Evolutionary conservation across 2,797 vertebrate species (phyloP).

Genomic region (Prunella strophiata): DNA sequence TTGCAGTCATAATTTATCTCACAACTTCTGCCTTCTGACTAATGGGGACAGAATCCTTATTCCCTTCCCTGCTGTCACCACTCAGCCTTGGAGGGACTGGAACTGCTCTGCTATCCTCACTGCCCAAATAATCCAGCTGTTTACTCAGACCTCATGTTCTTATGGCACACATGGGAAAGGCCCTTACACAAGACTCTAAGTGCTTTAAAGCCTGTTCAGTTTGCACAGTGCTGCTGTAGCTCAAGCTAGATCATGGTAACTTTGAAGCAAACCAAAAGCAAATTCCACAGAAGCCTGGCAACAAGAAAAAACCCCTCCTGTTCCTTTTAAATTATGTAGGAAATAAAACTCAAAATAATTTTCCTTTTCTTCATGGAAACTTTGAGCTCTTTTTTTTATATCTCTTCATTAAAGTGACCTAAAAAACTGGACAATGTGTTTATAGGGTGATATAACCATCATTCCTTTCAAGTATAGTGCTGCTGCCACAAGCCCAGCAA

Average conservation of each 20-base stretch:
- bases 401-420: background rate
- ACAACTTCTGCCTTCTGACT: slow-evolving; percentile 7
- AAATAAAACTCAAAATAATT: background rate
- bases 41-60: background rate
- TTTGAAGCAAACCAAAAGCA: background rate
- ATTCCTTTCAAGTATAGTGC: background rate
- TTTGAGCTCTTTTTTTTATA: background rate
- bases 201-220: background rate
- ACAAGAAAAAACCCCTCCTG: rapidly evolving
- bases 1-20: slow-evolving; percentile 23
- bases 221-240: background rate
- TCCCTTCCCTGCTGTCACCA: slow-evolving; percentile 6
- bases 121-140: background rate
- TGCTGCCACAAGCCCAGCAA: background rate
- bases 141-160: background rate
- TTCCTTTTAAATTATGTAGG: background rate
- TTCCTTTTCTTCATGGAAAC: background rate
- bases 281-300: background rate
- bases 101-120: background rate
- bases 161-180: background rate
- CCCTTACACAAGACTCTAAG: background rate
- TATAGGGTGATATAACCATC: background rate
- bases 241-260: background rate
- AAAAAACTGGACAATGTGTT: background rate
- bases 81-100: background rate